Conservation (phyloP, 30 jellyfish, hydroid and myxozoan genomes). For the Aurelia coerulea region DNA sequence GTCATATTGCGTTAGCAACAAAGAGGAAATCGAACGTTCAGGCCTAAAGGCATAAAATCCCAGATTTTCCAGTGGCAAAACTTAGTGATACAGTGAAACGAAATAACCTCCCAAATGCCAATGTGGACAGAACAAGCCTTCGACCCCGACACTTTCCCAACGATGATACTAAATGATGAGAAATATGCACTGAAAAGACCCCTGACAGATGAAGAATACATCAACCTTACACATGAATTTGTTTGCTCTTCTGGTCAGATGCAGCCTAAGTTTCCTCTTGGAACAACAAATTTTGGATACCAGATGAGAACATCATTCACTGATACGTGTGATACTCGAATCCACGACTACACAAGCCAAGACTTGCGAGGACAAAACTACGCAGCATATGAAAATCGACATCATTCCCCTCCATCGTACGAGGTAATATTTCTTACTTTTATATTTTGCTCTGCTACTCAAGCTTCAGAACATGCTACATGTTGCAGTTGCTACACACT, state of each 20-base stretch:
- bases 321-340: conserved; percentile 35
- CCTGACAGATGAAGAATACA: conserved; percentile 53
- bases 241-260: conserved; percentile 35
- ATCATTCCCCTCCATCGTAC: conserved; percentile 26
- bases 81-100: too few species aligned
- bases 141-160: conserved; percentile 47
- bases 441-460: neutral
- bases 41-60: too few species aligned
- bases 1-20: too few species aligned
- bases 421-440: conserved; percentile 9
- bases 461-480: too few species aligned
- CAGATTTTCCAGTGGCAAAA: too few species aligned
- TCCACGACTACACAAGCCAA: conserved; percentile 11
- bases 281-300: conserved; percentile 1
- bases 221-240: conserved; percentile 47
- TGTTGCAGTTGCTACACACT: too few species aligned
- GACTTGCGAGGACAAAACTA: conserved; percentile 31
- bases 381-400: conserved; percentile 28
- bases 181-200: conserved; percentile 43
- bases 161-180: conserved; percentile 54
- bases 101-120: neutral
- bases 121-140: conserved; percentile 64
- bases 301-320: conserved; percentile 46
- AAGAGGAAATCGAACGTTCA: too few species aligned
- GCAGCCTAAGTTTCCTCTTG: conserved; percentile 34